A percentile compares a stretch with the other conserved stretches of the same genome.
Conservation (phyloP, 2,797 vertebrate species). For the Rhinophrynus dorsalis region DNA sequence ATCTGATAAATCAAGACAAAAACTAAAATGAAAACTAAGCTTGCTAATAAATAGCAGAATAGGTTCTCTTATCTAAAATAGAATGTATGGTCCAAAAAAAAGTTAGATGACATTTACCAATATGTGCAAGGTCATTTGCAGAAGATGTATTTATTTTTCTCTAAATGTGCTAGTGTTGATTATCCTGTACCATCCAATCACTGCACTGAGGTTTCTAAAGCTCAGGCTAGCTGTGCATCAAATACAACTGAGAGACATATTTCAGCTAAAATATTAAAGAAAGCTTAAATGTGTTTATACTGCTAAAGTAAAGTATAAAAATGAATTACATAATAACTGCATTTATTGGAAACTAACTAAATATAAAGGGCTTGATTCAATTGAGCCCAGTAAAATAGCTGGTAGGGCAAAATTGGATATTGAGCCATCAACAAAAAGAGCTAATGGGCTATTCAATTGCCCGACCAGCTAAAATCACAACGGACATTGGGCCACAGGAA, state of each 20-base stretch:
- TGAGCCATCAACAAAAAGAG: no score
- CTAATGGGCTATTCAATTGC: no score
- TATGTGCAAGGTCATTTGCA: neutral
- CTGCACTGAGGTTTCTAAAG: neutral
- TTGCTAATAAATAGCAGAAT: neutral
- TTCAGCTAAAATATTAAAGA: neutral
- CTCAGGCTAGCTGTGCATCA: neutral
- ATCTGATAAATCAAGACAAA: slow-evolving; percentile 16
- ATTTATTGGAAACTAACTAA: no score
- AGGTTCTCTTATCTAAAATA: neutral
- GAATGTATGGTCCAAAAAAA: neutral
- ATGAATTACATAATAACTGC: no score
- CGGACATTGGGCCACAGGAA: no score
- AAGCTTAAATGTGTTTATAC: no score
- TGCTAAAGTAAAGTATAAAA: no score
- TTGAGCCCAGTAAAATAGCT: no score
- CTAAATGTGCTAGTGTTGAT: neutral
- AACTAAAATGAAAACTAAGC: neutral
- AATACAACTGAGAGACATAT: no score
- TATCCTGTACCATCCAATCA: neutral
- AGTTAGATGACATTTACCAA: neutral
- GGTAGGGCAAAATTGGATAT: no score
- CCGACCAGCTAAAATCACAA: no score
- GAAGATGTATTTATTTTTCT: neutral
- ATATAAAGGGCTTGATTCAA: no score